Base-by-base conservation (phyloP, 2,888 invertebrate species). In the Clepsis dumicolana region DNA sequence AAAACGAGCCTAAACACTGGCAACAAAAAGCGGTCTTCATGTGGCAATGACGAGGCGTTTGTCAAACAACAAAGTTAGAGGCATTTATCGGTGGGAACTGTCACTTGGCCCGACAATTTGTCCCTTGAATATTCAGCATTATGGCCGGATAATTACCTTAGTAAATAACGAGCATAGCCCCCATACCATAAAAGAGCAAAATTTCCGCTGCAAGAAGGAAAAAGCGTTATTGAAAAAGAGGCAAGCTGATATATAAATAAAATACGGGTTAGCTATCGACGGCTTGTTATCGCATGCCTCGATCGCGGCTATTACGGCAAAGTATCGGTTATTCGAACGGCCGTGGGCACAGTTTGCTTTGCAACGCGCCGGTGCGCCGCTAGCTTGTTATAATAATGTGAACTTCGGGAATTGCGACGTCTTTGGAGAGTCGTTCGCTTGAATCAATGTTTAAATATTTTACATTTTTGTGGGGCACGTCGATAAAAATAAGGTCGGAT, bases 221-320 rank as follows among this genome's bases (percentile, higher is more conserved):
- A 91, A 90, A 88, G 90, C 91, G 86, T 92, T 93, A 93, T 93
- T 92, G 92, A 93, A 93, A 93, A 93, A 90, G 89, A 90, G 85
- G 87, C 88, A 87, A 90, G 86, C 86, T 86, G 90, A 91, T 91
- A 90, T 92, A 93, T 93, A 93, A 93, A 93, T 93, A 93, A 93
- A 93, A 93, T 93, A 93, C 93, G 92, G 89, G 92, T 92, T 91
- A 93, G 91, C 91, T 93, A 93, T 93, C 93, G 93, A 89, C 90
- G 91, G 91, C 93, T 93, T 93, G 93, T 93, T 93, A 93, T 93
- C 93, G 93, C 90, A 93, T 92, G 93, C 92, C 90, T 89, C 81
- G 85, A 92, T 91, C 89, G 86, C 77, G 77, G 88, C 85, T 88
- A 90, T 91, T 93, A 91, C 86, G 81, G 85, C 85, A 93, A 93